Base-by-base conservation (phyloP, 1,140 invertebrate species). In the Forficula auricularia region DNA sequence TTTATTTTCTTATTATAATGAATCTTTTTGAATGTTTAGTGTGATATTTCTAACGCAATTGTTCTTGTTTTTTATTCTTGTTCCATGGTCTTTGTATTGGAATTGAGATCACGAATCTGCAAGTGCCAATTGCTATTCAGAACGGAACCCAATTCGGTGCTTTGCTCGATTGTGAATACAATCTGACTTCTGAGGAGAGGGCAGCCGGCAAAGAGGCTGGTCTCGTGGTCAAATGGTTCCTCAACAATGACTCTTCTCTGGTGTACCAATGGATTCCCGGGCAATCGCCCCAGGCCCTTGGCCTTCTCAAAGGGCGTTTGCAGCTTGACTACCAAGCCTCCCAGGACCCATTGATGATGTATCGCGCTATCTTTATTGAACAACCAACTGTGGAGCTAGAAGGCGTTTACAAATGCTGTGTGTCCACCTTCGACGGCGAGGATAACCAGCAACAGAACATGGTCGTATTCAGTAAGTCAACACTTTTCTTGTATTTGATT, bases 241-340 rank as follows among this genome's bases (percentile, higher is more conserved):
- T 80, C 57, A 74, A 75, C 53, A 67, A 73, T 41, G 66, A 69
- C 51, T 64, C 66, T 1, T 62, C 68, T 20, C 72, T 74, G 3
- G 70, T 83, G 6, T 85, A 83, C 56, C 79, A 83, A 55, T 85
- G 80, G 80, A 82, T 84, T 37, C 67, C 71, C 12, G 66, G 66
- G 2, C 60, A 66, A 35, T 66, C 67, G 48, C 75, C 75, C 2
- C 67, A 72, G 48, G 72, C 67, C 19, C 56, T 69, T 40, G 74
- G 73, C 27, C 65, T 77, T 14, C 61, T 82, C 19, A 65, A 70
- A 45, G 75, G 72, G 34, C 63, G 70, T 13, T 59, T 79, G 14
- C 71, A 78, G 59, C 58, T 78, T 42, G 64, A 67, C 46, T 77
- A 76, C 59, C 57, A 58, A 32, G 67, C 67, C 14, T 70, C 73